Conservation (phyloP, 2,113 vertebrate species). For the Corythoichthys intestinalis region DNA sequence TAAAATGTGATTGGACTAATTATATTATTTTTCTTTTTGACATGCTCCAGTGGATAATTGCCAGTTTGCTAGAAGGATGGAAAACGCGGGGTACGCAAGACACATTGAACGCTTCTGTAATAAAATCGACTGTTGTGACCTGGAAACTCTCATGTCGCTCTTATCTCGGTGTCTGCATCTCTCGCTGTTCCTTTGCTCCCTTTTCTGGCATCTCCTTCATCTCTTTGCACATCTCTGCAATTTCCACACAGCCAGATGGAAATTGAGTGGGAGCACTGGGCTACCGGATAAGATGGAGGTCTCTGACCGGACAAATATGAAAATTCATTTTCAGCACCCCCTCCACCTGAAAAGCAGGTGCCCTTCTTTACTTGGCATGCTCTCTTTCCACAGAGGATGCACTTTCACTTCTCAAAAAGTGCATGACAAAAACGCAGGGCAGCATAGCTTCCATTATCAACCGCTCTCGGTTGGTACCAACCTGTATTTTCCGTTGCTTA, state of each 20-base stretch:
- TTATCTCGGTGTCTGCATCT: conserved; percentile 50
- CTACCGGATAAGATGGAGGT: conserved; percentile 70
- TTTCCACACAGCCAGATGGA: conserved; percentile 65
- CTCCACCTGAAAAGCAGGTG: conserved; percentile 2
- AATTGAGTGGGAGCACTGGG: conserved; percentile 69
- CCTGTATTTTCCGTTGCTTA: background rate
- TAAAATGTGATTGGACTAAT: conserved; percentile 22
- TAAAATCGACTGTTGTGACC: conserved; percentile 27
- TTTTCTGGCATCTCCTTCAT: conserved; percentile 54
- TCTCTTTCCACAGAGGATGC: conserved; percentile 19
- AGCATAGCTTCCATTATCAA: conserved; percentile 7
- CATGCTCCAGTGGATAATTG: background rate
- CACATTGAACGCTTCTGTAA: background rate
- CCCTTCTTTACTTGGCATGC: conserved; percentile 10
- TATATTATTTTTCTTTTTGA: conserved; percentile 10
- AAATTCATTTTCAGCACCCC: conserved; percentile 62
- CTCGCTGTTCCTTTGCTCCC: conserved; percentile 42
- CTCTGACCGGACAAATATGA: conserved; percentile 65
- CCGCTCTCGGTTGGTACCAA: background rate
- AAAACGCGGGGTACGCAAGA: background rate
- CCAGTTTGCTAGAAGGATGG: conserved; percentile 15
- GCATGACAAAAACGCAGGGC: conserved; percentile 16
- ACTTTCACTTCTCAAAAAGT: conserved; percentile 39
- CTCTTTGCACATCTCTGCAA: conserved; percentile 68
- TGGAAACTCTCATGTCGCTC: conserved; percentile 42